Evolutionary conservation across 2,113 vertebrate species (phyloP).

Genomic region (Amblyopsis rosae): DNA sequence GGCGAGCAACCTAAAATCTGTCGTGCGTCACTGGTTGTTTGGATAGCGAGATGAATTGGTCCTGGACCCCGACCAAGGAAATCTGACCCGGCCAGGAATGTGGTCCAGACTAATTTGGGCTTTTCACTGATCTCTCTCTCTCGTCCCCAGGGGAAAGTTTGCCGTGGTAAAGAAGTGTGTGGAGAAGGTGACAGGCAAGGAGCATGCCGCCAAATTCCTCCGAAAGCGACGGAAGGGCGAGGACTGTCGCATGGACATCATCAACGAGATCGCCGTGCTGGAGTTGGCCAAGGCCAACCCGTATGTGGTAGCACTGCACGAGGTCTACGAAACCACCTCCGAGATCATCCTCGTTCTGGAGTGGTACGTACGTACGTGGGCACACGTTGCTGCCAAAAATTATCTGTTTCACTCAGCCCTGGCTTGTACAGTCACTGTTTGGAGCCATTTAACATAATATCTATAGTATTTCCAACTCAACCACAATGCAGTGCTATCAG

Average conservation of each 20-base stretch:
- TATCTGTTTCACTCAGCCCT: background rate
- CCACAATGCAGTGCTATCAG: constrained; percentile 2
- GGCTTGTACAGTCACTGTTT: background rate
- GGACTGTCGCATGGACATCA: constrained; percentile 91
- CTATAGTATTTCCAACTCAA: background rate
- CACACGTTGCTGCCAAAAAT: background rate
- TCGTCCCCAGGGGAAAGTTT: constrained; percentile 87
- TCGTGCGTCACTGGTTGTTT: constrained; percentile 15
- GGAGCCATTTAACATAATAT: background rate
- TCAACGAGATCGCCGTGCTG: constrained; percentile 93
- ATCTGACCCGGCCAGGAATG: constrained; percentile 34
- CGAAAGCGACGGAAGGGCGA: constrained; percentile 91
- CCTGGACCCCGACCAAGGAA: constrained; percentile 24
- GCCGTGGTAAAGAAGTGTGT: constrained; percentile 94
- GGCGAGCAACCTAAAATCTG: constrained; percentile 14
- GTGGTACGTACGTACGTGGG: constrained; percentile 84
- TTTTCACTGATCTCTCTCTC: constrained; percentile 31
- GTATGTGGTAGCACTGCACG: constrained; percentile 89
- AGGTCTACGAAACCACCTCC: constrained; percentile 88
- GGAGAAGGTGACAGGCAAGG: constrained; percentile 87
- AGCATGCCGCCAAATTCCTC: constrained; percentile 94
- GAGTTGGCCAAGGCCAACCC: constrained; percentile 86
- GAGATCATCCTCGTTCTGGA: constrained; percentile 95
- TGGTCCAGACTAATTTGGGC: constrained; percentile 35
- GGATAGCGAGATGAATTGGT: constrained; percentile 9